These are phyloP conservation scores for Romanogobio albipinnatus DNA, from an alignment of 2,113 vertebrate species.

Conservation along the genomic window DNA sequence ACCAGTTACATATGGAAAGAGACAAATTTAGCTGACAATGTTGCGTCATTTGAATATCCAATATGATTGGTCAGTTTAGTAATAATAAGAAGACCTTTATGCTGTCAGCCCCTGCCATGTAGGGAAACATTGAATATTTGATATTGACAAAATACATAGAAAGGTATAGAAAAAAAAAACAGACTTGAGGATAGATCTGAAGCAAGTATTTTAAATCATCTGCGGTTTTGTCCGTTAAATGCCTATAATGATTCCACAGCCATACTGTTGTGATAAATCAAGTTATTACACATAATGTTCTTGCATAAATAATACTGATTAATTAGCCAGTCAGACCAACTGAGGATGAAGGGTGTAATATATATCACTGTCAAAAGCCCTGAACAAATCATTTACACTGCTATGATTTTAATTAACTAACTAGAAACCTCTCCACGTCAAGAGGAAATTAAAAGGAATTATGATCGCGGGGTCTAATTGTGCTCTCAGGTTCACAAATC, in stretches of 20 bases:
- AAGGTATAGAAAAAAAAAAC: background rate
- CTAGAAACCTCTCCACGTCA: conserved; percentile 68
- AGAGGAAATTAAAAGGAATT: conserved; percentile 66
- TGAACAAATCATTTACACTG: conserved; percentile 74
- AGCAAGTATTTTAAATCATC: conserved; percentile 50
- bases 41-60: background rate
- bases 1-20: too few relatives aligned
- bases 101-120: background rate
- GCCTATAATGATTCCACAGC: conserved; percentile 58
- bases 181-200: background rate
- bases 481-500: conserved; percentile 23
- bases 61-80: background rate
- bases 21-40: too few relatives aligned
- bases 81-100: background rate
- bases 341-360: conserved; percentile 78
- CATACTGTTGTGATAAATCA: conserved; percentile 67
- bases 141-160: background rate
- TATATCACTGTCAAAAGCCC: conserved; percentile 76
- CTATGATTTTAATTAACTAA: conserved; percentile 73
- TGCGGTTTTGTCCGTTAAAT: conserved; percentile 47
- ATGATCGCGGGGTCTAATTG: conserved; percentile 62
- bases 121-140: too few relatives aligned
- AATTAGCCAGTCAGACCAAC: conserved; percentile 78
- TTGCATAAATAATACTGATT: conserved; percentile 81
- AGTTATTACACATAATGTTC: conserved; percentile 74